Conservation (phyloP, 2,888 invertebrate species). For the Clanis bilineata region DNA sequence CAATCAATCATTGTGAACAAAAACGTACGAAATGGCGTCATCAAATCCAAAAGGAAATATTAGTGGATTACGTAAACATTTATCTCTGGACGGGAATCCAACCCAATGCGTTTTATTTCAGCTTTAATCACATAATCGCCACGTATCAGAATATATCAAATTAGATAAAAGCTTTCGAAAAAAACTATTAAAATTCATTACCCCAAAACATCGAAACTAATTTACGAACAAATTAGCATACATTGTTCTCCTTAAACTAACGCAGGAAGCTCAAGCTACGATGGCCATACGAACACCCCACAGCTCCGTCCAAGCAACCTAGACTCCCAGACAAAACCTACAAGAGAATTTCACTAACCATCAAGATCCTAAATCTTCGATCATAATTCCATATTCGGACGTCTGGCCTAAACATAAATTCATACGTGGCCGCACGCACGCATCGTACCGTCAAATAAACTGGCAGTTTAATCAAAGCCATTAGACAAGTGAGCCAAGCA, state of each 20-base stretch:
- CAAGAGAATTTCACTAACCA: conserved; percentile 23
- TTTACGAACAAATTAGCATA: neutral
- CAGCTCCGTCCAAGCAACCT: neutral
- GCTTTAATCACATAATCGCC: too few species aligned
- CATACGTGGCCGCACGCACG: conserved; percentile 76
- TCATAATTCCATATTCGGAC: conserved; percentile 69
- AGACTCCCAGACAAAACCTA: conserved; percentile 11
- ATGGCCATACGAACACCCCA: neutral
- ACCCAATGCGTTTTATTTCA: too few species aligned
- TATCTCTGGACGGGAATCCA: too few species aligned
- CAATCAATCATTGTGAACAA: too few species aligned
- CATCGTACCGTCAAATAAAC: conserved; percentile 81
- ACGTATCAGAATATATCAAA: too few species aligned
- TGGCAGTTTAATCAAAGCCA: conserved; percentile 82
- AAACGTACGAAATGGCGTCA: too few species aligned
- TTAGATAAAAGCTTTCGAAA: neutral
- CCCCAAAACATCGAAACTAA: neutral
- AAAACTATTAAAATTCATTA: neutral
- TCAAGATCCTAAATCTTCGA: conserved; percentile 59
- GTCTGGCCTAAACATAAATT: conserved; percentile 76
- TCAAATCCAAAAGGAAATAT: too few species aligned
- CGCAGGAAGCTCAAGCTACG: neutral
- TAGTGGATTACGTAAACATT: too few species aligned
- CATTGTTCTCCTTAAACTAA: neutral
- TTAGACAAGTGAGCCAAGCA: conserved; percentile 81